phyloP scores from a whole-genome alignment of 1,140 invertebrate genomes.

The Aporrectodea caliginosa region DNA sequence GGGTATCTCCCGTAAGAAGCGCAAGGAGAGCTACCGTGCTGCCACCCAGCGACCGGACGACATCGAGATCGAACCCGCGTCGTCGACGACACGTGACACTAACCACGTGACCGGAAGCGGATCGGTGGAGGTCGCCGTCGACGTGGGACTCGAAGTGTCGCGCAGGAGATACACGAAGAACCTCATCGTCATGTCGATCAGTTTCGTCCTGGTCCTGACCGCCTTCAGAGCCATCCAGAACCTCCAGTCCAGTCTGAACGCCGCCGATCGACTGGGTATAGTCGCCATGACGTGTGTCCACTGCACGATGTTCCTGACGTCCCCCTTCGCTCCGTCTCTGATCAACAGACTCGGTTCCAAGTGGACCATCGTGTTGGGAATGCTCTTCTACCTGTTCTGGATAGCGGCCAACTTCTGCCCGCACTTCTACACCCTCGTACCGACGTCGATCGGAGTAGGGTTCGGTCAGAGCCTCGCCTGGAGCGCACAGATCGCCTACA shows the following conservation, averaged over 20 bases:
- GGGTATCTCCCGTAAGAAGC: constrained; percentile 41
- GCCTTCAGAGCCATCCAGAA: constrained; percentile 53
- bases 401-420: constrained; percentile 53
- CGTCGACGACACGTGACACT: neutral
- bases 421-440: constrained; percentile 50
- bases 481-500: constrained; percentile 51
- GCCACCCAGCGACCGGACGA: constrained; percentile 34
- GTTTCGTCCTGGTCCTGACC: constrained; percentile 53
- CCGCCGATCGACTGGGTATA: constrained; percentile 43
- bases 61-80: neutral
- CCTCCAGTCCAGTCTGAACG: constrained; percentile 50
- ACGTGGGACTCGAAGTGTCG: neutral
- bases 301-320: constrained; percentile 48
- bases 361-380: constrained; percentile 48
- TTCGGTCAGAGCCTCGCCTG: constrained; percentile 52
- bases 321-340: constrained; percentile 47
- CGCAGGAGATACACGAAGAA: constrained; percentile 42
- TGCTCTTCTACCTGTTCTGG: constrained; percentile 50
- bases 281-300: constrained; percentile 49
- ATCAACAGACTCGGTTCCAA: constrained; percentile 50
- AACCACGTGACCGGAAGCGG: constrained; percentile 21
- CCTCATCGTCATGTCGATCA: constrained; percentile 48
- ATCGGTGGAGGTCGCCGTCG: constrained; percentile 15
- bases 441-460: constrained; percentile 48
- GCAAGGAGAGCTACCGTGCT: constrained; percentile 49